Conservation (phyloP, 2,797 vertebrate species). For the Cirrhinus mrigala region DNA sequence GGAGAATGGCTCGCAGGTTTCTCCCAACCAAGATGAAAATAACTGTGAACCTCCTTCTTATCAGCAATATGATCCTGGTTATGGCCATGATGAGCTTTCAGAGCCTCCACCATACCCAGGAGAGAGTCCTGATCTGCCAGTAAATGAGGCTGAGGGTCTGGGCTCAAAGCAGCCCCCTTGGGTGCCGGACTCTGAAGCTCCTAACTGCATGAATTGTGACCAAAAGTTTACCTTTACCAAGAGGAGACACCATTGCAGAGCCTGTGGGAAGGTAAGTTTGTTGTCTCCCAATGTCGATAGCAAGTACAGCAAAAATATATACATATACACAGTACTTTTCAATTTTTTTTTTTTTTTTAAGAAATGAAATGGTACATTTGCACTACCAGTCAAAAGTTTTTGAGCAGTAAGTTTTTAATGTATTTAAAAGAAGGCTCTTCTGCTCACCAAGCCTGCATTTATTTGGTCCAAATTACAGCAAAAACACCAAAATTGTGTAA, state of each 20-base stretch:
- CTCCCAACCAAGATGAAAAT: slow-evolving; percentile 51
- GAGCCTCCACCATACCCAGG: slow-evolving; percentile 79
- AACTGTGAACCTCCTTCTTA: slow-evolving; percentile 57
- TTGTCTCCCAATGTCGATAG: neutral
- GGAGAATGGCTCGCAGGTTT: slow-evolving; percentile 56
- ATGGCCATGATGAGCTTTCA: slow-evolving; percentile 76
- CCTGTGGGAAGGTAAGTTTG: slow-evolving; percentile 91
- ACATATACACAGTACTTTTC: too few species aligned
- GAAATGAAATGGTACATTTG: too few species aligned
- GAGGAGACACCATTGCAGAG: slow-evolving; percentile 94
- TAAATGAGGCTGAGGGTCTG: slow-evolving; percentile 69
- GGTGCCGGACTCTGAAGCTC: slow-evolving; percentile 94
- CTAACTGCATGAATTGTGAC: slow-evolving; percentile 93
- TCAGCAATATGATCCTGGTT: slow-evolving; percentile 67
- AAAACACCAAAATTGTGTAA: too few species aligned
- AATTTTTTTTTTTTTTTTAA: too few species aligned
- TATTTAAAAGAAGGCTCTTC: too few species aligned
- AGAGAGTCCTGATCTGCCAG: slow-evolving; percentile 64
- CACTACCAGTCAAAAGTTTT: too few species aligned
- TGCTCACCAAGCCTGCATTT: too few species aligned
- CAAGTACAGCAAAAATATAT: too few species aligned
- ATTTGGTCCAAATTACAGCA: too few species aligned
- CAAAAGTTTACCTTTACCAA: slow-evolving; percentile 95
- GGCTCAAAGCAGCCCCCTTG: slow-evolving; percentile 88
- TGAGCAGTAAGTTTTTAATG: too few species aligned